phyloP scores from a whole-genome alignment of 1,140 invertebrate genomes.

The Chlorops oryzae region DNA sequence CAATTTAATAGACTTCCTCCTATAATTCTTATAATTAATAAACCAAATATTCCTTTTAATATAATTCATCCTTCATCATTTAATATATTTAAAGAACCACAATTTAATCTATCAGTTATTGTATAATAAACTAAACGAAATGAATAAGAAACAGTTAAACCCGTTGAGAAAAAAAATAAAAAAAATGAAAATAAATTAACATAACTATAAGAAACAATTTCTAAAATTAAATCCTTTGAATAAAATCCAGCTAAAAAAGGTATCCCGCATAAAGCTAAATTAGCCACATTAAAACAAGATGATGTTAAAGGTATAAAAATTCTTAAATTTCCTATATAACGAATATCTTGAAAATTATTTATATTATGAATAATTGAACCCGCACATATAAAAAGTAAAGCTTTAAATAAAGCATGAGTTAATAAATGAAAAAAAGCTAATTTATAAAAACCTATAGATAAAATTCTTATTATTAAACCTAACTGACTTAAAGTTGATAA shows the following conservation, averaged over 20 bases:
- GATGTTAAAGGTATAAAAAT: conserved; percentile 47
- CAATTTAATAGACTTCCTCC: conserved; percentile 47
- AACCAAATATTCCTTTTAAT: conserved; percentile 49
- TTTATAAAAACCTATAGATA: no score
- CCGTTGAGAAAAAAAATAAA: conserved; percentile 52
- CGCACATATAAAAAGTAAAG: conserved; percentile 58
- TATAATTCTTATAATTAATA: conserved; percentile 52
- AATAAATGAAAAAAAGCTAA: conserved; percentile 60
- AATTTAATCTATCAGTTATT: conserved; percentile 49
- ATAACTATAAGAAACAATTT: conserved; percentile 48
- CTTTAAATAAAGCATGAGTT: conserved; percentile 61
- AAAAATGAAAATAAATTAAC: conserved; percentile 52
- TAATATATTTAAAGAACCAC: conserved; percentile 46
- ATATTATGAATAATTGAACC: conserved; percentile 58
- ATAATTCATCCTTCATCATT: conserved; percentile 50
- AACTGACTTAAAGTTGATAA: no score
- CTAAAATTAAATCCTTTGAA: conserved; percentile 61
- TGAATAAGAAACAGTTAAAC: conserved; percentile 53
- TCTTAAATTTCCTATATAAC: conserved; percentile 49
- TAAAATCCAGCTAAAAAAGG: conserved; percentile 61
- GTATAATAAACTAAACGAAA: conserved; percentile 54
- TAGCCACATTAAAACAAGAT: conserved; percentile 50
- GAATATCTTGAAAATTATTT: conserved; percentile 59
- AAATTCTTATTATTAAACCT: no score
- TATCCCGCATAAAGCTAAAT: conserved; percentile 53